Evolutionary conservation across 2,888 invertebrate genomes (phyloP).

Genomic region (Rhamphomyia laevipes): DNA sequence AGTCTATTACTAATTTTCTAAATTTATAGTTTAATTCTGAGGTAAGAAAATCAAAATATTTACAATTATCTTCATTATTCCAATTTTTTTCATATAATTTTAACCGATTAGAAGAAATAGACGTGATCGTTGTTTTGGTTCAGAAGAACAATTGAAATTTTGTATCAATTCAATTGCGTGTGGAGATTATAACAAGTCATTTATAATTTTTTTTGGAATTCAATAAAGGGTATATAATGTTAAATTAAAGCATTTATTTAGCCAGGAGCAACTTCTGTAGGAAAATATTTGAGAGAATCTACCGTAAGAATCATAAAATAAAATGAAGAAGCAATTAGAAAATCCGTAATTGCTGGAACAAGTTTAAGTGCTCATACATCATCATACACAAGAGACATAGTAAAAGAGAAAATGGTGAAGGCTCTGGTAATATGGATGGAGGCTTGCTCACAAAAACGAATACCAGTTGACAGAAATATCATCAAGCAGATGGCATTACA

Average conservation of each 20-base stretch:
- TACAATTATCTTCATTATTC: too few species aligned
- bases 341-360: conserved; percentile 11
- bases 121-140: background rate
- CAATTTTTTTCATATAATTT: too few species aligned
- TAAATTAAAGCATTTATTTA: too few species aligned
- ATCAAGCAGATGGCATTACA: conserved; percentile 3
- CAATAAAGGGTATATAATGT: too few species aligned
- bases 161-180: too few species aligned
- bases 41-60: too few species aligned
- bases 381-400: conserved; percentile 11
- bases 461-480: conserved; percentile 9
- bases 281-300: conserved; percentile 11
- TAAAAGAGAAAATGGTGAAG: conserved; percentile 15
- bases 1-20: too few species aligned
- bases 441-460: conserved; percentile 12
- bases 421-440: conserved; percentile 11
- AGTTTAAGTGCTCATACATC: conserved; percentile 8
- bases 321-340: conserved; percentile 10
- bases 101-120: too few species aligned
- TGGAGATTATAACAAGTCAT: too few species aligned
- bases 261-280: conserved; percentile 13
- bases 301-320: conserved; percentile 11
- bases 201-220: too few species aligned
- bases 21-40: background rate
- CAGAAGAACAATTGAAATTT: too few species aligned